A percentile compares a stretch with the other conserved stretches of the same genome.
Evolutionary conservation across 2,888 invertebrate species (phyloP).

Genomic region (Phaonia tiefii): DNA sequence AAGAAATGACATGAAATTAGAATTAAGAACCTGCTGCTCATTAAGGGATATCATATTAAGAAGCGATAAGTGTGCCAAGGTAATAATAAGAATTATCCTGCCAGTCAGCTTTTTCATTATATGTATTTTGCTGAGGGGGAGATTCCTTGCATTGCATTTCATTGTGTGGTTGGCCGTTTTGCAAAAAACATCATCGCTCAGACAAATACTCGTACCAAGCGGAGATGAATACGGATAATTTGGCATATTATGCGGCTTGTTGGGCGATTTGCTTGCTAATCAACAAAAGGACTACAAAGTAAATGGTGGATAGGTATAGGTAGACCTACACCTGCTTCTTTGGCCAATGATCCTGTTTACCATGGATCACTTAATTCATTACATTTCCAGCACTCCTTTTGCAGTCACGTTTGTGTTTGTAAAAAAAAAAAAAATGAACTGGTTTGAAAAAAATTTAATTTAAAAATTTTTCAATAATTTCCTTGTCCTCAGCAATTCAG

Average conservation of each 20-base stretch:
- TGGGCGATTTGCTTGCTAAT: slow-evolving; percentile 51
- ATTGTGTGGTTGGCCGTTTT: background rate
- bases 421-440: no score
- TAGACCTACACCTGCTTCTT: slow-evolving; percentile 51
- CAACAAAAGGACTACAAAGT: slow-evolving; percentile 13
- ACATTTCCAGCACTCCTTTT: slow-evolving; percentile 35
- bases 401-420: slow-evolving; percentile 51
- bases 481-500: background rate
- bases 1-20: slow-evolving; percentile 9
- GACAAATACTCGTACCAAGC: slow-evolving; percentile 4
- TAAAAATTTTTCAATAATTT: slow-evolving; percentile 17
- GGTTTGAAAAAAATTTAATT: slow-evolving; percentile 56
- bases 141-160: background rate
- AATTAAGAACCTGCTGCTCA: slow-evolving; percentile 58
- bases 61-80: slow-evolving; percentile 60
- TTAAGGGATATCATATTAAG: slow-evolving; percentile 40
- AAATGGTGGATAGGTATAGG: background rate
- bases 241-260: slow-evolving; percentile 65
- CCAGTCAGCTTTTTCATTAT: background rate
- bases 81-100: slow-evolving; percentile 55
- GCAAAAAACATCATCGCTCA: background rate
- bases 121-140: background rate
- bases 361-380: slow-evolving; percentile 56
- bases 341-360: slow-evolving; percentile 16
- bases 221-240: slow-evolving; percentile 48